Conservation (phyloP, 2,797 vertebrate species). For the Pangasius larnaudii region DNA sequence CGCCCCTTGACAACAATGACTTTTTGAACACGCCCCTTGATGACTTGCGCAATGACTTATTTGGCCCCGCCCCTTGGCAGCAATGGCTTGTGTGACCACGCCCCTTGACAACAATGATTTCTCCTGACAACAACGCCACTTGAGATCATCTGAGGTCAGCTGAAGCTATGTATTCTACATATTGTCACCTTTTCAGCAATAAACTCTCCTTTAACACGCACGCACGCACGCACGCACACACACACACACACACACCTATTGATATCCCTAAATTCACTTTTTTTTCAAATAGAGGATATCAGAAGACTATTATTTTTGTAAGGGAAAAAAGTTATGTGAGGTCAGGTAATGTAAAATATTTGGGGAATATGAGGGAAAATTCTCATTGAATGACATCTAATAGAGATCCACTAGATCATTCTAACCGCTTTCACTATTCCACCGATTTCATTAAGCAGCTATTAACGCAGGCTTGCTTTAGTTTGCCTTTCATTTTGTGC, state of each 20-base stretch:
- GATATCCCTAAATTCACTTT: neutral
- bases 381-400: neutral
- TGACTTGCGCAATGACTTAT: too few species aligned
- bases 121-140: neutral
- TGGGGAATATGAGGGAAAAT: neutral
- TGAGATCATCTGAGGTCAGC: neutral
- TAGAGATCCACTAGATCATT: neutral
- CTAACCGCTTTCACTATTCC: neutral
- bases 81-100: neutral
- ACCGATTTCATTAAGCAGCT: constrained; percentile 2
- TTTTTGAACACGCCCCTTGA: too few species aligned
- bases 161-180: neutral
- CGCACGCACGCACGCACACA: neutral
- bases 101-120: neutral
- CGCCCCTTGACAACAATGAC: too few species aligned
- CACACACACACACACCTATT: neutral
- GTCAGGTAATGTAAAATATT: neutral
- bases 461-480: neutral
- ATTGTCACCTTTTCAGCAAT: neutral
- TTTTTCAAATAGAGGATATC: neutral
- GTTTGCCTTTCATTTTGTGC: neutral
- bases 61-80: neutral
- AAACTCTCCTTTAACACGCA: neutral
- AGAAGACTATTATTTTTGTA: neutral
- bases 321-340: neutral